Base-by-base conservation (phyloP, 2,888 invertebrate species). In the Minunthozetes semirufus region DNA sequence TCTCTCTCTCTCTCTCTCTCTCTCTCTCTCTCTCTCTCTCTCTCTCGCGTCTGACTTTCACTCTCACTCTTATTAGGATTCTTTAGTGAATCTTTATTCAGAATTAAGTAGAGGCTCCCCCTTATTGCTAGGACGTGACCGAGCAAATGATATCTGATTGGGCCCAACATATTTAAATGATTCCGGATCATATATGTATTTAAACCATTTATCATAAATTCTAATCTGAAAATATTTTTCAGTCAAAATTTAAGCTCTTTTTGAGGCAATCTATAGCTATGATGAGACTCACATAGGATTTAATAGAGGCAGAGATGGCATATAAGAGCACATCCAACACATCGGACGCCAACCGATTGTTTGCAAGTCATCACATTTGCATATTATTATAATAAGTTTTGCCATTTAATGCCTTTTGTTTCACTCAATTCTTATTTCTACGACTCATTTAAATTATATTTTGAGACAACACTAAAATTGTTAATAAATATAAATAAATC, bases 121-220 rank as follows among this genome's bases (percentile, higher is more conserved):
- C 29, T 59, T 73, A 73, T 73, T 73, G 73, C 73, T 15, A 59
- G 72, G 73, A 73, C 73, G 73, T 73, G 73, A 73, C 73, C 61
- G 25, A 29, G 59, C 72, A 72, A 73, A 61, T 61, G 73, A 73
- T 61, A 61, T 61, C 22, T 73, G 56, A 73, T 73, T 73, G 61
- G 33, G 38, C 38, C 50, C 33, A 38, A 33, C 68, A 68, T 68
- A 68, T 68, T 68, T 68, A 68, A 68, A 68, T 68, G 42, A 68
- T 68, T 68, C 42, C 68, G 42, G 38, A 68, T 68, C 68, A 68
- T 73, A 46, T 33, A 61, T 73, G 27, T 73, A 59, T 73, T 59
- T 73, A 61, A 73, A 61, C 17, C 17, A 73, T 61, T 46, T 19
- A 56, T 61, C 73, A 61, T 73, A 27, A 59, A 56, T 59, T 59